Base-by-base conservation (phyloP, 2,888 invertebrate species). In the Drosophila kokeensis region DNA sequence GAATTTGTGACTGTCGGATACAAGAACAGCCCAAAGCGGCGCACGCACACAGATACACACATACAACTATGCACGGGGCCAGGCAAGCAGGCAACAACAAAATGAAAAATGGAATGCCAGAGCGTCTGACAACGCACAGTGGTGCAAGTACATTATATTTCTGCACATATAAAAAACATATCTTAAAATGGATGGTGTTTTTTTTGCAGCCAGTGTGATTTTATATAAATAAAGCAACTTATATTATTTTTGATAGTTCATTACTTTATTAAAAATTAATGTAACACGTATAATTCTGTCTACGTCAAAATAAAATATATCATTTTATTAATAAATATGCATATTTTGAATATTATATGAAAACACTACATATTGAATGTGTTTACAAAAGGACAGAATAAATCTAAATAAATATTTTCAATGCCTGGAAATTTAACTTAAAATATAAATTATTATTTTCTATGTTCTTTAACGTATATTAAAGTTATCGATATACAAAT, bases 81-180 rank as follows among this genome's bases (percentile, higher is more conserved):
- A 57, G 76, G 60, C 70, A 73, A 52, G n/a, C 58, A 60, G 73
- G 60, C 69, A 73, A 61, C 65, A 80, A 87, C 88, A 85, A 87
- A 87, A 85, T 85, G 85, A 87, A 85, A 85, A 85, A 85, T 87
- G 88, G 86, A 85, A 85, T 86, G 73, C 73, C 73, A 74, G 52
- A 71, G 66, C 55, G 66, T 62, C 57, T 54, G 69, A 59, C 63
- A 60, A 60, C 69, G 63, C 75, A 85, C 85, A 84, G 87, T 84
- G 85, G 85, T 58, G 1, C 79, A 45, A 42, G 3, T 21, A 36
- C 7, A 6, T 30, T 55, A 24, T 34, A 32, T 32, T 48, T 30
- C 27, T 2, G 45, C 2, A 30, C 7, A 52, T 21, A 24, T 45
- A 8, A 24, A 24, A 45, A 13, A 15, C 7, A 45, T 24, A 24